These are phyloP conservation scores for Zaprionus tsacasi DNA, from an alignment of 1,140 invertebrate species.

Conservation along the genomic window DNA sequence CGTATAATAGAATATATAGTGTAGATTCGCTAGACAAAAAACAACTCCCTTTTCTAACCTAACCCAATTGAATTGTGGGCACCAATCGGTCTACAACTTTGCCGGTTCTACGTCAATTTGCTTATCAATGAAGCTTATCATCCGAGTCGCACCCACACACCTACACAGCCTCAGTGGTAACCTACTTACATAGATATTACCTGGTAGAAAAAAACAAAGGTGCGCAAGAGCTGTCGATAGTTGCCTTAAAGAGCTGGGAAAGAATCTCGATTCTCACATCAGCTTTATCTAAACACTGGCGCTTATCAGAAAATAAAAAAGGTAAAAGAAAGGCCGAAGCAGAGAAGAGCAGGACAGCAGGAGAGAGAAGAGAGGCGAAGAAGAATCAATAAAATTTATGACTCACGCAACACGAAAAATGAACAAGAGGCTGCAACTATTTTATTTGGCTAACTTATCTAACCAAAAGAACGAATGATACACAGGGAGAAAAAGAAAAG, in stretches of 20 bases:
- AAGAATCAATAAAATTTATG: slow-evolving; percentile 64
- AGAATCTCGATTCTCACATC: slow-evolving; percentile 16
- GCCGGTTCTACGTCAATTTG: slow-evolving; percentile 35
- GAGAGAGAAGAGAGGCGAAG: slow-evolving; percentile 23
- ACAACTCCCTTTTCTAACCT: background rate
- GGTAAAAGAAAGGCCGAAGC: slow-evolving; percentile 25
- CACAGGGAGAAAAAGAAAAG: background rate
- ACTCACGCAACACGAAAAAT: slow-evolving; percentile 59
- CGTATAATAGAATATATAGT: background rate
- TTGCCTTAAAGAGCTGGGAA: slow-evolving; percentile 6
- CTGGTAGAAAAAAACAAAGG: slow-evolving; percentile 5
- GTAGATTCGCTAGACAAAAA: background rate
- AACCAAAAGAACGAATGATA: slow-evolving; percentile 26
- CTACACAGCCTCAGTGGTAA: slow-evolving; percentile 34
- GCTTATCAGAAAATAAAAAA: slow-evolving; percentile 61
- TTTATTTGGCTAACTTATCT: slow-evolving; percentile 50
- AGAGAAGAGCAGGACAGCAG: background rate
- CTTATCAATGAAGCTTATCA: slow-evolving; percentile 49
- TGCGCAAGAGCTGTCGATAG: slow-evolving; percentile 38
- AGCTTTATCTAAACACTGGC: slow-evolving; percentile 74
- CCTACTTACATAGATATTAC: slow-evolving; percentile 35
- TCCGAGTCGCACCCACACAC: background rate
- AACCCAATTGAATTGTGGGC: slow-evolving; percentile 1
- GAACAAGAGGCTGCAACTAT: slow-evolving; percentile 49
- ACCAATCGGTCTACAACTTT: slow-evolving; percentile 34